Percentiles rank a stretch among this genome's conserved stretches.
phyloP scores from a whole-genome alignment of 2,888 invertebrate species.

The Nudaria mundana region DNA sequence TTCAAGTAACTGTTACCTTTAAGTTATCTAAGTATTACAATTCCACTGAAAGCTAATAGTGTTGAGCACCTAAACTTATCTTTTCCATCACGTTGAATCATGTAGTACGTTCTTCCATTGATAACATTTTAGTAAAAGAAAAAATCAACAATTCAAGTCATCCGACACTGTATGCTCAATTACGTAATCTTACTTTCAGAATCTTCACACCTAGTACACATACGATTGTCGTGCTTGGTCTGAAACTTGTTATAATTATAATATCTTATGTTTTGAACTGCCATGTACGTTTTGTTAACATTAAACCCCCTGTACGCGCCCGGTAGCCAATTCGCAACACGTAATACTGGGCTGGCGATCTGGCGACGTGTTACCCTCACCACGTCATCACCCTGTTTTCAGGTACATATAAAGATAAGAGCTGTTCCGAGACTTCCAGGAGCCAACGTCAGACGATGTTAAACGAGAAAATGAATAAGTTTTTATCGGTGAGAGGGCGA shows the following conservation, averaged over 20 bases:
- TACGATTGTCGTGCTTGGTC: conserved; percentile 32
- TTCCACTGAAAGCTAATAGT: conserved; percentile 61
- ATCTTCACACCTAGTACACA: conserved; percentile 39
- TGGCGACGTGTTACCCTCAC: conserved; percentile 47
- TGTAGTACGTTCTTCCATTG: conserved; percentile 45
- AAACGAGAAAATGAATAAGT: conserved; percentile 96
- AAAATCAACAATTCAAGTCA: conserved; percentile 30
- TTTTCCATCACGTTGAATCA: conserved; percentile 59
- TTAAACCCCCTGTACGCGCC: conserved; percentile 54
- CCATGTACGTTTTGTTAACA: conserved; percentile 36
- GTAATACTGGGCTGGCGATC: conserved; percentile 26
- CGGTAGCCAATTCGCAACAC: conserved; percentile 46
- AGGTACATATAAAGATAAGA: conserved; percentile 84
- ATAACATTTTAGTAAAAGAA: conserved; percentile 26
- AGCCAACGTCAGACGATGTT: conserved; percentile 92
- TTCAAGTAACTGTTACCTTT: conserved; percentile 42
- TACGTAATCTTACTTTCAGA: conserved; percentile 45
- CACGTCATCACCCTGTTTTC: conserved; percentile 73
- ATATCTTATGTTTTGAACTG: conserved; percentile 23
- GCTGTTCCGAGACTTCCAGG: conserved; percentile 83
- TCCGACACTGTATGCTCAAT: conserved; percentile 32
- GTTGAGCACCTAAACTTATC: conserved; percentile 76
- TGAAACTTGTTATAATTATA: conserved; percentile 22
- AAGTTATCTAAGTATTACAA: conserved; percentile 41
- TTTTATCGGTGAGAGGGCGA: conserved; percentile 90